A percentile compares a stretch with the other conserved stretches of the same genome.
phyloP scores from a whole-genome alignment of 2,113 vertebrate species.

The Dicentrarchus labrax region DNA sequence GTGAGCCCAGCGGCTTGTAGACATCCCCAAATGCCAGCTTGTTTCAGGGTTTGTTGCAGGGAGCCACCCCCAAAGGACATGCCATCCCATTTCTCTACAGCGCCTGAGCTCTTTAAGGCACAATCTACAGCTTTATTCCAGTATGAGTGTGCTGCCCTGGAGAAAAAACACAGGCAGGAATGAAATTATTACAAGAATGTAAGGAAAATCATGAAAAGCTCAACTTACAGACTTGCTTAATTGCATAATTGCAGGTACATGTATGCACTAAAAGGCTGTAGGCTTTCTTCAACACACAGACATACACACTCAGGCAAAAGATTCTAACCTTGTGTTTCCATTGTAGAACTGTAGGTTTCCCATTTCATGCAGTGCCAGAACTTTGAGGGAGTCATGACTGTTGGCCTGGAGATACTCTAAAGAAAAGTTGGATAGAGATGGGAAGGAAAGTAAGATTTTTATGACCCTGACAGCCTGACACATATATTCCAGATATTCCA shows the following conservation, averaged over 20 bases:
- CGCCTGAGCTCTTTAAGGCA: conserved; percentile 84
- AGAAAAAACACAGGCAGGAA: conserved; percentile 27
- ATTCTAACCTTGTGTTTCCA: conserved; percentile 88
- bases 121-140: conserved; percentile 94
- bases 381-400: conserved; percentile 86
- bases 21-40: conserved; percentile 93
- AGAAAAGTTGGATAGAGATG: conserved; percentile 46
- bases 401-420: conserved; percentile 89
- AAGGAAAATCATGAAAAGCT: neutral
- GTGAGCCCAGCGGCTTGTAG: conserved; percentile 91
- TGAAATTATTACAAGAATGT: neutral
- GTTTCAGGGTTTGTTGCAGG: conserved; percentile 86
- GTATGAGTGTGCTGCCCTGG: conserved; percentile 89
- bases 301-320: neutral
- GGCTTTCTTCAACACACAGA: neutral
- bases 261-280: neutral
- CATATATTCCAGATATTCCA: neutral
- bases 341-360: conserved; percentile 91
- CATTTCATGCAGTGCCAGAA: conserved; percentile 91
- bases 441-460: conserved; percentile 5
- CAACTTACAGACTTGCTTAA: neutral
- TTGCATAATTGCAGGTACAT: conserved; percentile 14
- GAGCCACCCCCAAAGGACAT: conserved; percentile 76
- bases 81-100: conserved; percentile 90
- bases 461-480: neutral